phyloP scores from a whole-genome alignment of 2,797 vertebrate species.

The Bucorvus abyssinicus region DNA sequence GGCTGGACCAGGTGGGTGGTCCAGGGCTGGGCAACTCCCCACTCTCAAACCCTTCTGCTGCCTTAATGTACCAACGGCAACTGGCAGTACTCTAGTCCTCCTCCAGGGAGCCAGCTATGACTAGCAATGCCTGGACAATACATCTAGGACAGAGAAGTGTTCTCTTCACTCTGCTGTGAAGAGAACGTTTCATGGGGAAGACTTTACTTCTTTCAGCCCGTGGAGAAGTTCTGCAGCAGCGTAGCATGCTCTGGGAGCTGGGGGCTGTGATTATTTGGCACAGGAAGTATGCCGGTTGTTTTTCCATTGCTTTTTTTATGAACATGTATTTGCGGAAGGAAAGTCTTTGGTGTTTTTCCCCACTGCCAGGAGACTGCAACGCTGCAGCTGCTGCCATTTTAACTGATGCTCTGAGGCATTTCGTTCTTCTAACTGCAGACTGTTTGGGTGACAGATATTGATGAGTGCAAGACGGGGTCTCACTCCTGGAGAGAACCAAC shows the following conservation, averaged over 20 bases:
- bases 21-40: neutral
- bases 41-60: neutral
- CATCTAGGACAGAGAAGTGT: neutral
- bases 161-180: neutral
- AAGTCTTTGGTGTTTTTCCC: neutral
- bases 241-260: neutral
- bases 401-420: neutral
- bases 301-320: neutral
- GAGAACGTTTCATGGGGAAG: neutral
- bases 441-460: conserved; percentile 78
- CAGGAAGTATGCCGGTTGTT: neutral
- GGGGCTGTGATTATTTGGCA: neutral
- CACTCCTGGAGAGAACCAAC: conserved; percentile 76
- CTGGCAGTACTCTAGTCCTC: neutral
- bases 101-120: neutral
- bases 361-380: neutral
- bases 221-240: neutral
- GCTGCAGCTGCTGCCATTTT: neutral
- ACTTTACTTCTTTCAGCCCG: neutral
- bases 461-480: conserved; percentile 75
- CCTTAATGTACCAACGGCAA: neutral
- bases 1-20: neutral
- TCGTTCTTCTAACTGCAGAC: conserved; percentile 50
- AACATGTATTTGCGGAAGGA: neutral
- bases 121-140: neutral